Base-by-base conservation (phyloP, 2,888 invertebrate genomes). In the Eledone cirrhosa region DNA sequence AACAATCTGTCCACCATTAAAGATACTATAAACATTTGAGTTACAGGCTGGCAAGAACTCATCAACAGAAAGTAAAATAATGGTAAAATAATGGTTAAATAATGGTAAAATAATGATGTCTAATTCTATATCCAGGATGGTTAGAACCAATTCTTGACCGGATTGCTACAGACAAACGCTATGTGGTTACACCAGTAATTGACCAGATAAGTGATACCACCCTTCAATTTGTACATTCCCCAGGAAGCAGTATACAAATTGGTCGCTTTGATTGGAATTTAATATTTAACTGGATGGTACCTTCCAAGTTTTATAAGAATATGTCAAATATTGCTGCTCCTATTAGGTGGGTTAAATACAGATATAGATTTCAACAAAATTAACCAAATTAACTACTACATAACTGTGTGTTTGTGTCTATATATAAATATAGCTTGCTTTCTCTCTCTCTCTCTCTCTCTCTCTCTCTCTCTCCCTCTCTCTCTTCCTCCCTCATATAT, bases 181-280 rank as follows among this genome's bases (percentile, higher is more conserved):
- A 96, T 2, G 97, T 98, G 47, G 97, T 97, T 5, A 97, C 97
- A 89, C 98, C 98, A 4, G 97, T 97, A 80, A 98, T 98, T 87
- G 98, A 98, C 91, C 96, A 97, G 75, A 96, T 98, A 87, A 96
- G 97, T 89, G 97, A 98, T 90, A 95, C 95, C 82, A 97, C 97
- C 3, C 93, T 98, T 85, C 96, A 97, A 92, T 98, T 95, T 90
- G 96, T 96, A 91, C 96, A 88, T 81, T 80, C 78, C 31, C 41
- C 19, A 8, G 76, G 65, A 5, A 78, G 78, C 14, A 53, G 76
- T 27, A 95, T 65, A 31, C 82, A 81, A 95, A 83, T 83, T 24
- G 85, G 85, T 19, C 79, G 78, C n/a, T 85, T 85, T 90, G 96
- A 96, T 92, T 97, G 97, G 97, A 95, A 96, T 92, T 93, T 97